These are phyloP conservation scores for Menura novaehollandiae DNA, from an alignment of 2,113 vertebrate genomes.

Conservation along the genomic window DNA sequence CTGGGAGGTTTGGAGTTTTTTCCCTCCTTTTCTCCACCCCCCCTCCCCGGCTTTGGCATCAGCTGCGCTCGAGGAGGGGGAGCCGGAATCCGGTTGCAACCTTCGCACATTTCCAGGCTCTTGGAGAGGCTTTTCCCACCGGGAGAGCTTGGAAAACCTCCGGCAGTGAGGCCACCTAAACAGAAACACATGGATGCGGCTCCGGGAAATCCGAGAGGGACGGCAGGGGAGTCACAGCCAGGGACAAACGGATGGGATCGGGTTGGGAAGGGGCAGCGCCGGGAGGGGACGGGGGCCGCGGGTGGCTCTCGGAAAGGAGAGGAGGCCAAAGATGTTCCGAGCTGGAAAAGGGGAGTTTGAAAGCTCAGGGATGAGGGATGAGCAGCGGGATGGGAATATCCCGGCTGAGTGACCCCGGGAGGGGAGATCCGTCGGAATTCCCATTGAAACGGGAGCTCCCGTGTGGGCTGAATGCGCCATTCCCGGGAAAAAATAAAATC, in stretches of 20 bases:
- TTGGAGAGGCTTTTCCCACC: constrained; percentile 23
- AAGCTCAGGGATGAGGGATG: not conserved
- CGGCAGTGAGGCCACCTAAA: not conserved
- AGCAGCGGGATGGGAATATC: not conserved
- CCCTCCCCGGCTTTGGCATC: not conserved
- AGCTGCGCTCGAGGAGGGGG: not conserved
- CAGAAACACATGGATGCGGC: not conserved
- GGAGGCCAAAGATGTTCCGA: not conserved
- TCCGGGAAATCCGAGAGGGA: not conserved
- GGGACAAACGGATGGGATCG: not conserved
- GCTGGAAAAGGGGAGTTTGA: not conserved
- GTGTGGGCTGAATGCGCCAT: not conserved
- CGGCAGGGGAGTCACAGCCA: not conserved
- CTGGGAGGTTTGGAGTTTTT: not conserved
- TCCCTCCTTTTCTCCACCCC: too few species aligned
- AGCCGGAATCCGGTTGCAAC: not conserved
- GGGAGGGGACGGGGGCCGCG: not conserved
- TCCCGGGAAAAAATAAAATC: not conserved
- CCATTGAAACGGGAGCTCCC: not conserved
- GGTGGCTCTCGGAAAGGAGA: not conserved
- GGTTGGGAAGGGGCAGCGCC: not conserved
- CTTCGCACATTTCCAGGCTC: not conserved
- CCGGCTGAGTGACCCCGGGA: fast-evolving
- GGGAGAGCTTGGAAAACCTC: not conserved
- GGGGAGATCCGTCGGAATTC: not conserved